Percentiles rank a stretch among this genome's conserved stretches.
Evolutionary conservation across 2,113 vertebrate species (phyloP).

Genomic region (Trochalopteron elliotii): DNA sequence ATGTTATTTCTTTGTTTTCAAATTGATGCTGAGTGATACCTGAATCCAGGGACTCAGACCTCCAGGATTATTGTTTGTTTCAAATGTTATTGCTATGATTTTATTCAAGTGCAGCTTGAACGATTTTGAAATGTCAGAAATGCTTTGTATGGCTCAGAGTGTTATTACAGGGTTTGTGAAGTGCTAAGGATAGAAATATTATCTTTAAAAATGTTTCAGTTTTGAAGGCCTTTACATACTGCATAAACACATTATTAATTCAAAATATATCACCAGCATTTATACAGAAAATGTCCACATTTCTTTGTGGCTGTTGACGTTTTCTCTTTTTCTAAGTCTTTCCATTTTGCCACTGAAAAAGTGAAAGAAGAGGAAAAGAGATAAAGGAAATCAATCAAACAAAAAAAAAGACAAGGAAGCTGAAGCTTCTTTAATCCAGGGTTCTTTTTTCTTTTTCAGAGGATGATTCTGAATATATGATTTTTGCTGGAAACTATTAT

Average conservation of each 20-base stretch:
- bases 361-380: not conserved
- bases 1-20: not conserved
- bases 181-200: not conserved
- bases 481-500: not conserved
- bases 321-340: not conserved
- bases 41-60: not conserved
- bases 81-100: not conserved
- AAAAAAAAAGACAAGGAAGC: not conserved
- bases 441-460: not conserved
- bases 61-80: not conserved
- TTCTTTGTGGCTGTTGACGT: not conserved
- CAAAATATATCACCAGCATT: not conserved
- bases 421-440: not conserved
- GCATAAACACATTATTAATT: not conserved
- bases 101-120: not conserved
- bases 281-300: not conserved
- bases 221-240: not conserved
- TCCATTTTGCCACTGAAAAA: not conserved
- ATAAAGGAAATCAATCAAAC: not conserved
- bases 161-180: not conserved
- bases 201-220: not conserved
- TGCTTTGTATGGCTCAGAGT: not conserved
- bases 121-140: not conserved
- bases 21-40: not conserved
- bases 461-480: not conserved